Conservation (phyloP, 2,113 vertebrate species). For the Zosterops pallidus region DNA sequence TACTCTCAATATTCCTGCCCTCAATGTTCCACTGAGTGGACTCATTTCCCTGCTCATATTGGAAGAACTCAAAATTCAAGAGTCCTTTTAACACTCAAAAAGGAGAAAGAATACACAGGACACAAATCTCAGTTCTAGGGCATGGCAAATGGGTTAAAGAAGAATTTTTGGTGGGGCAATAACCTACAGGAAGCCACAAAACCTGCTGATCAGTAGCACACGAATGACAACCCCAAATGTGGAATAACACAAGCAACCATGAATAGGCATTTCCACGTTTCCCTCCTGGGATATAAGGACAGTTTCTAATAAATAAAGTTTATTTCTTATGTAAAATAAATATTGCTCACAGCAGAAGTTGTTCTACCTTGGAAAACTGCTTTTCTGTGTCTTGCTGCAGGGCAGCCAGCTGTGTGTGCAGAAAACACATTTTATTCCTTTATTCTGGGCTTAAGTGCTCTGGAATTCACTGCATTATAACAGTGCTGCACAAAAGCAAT, state of each 20-base stretch:
- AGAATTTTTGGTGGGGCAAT: not conserved
- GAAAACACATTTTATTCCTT: not conserved
- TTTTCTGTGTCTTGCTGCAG: not conserved
- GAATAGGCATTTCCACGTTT: not conserved
- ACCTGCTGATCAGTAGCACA: not conserved
- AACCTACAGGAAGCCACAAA: not conserved
- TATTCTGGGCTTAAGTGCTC: not conserved
- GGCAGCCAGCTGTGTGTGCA: not conserved
- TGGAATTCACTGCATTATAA: not conserved
- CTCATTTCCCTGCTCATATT: not conserved
- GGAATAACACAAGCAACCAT: not conserved
- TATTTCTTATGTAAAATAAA: not conserved
- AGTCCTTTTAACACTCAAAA: not conserved
- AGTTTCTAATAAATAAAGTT: not conserved
- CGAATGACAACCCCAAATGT: not conserved
- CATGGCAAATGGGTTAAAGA: not conserved
- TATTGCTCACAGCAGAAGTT: not conserved
- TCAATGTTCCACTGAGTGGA: not conserved
- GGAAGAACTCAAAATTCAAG: not conserved
- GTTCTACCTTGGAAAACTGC: not conserved
- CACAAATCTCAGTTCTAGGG: not conserved
- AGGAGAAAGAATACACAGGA: not conserved
- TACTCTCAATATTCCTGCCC: not conserved
- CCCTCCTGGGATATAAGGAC: not conserved
- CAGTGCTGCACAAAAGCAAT: slow-evolving; percentile 8